Percentiles rank a stretch among this genome's conserved stretches.
Conservation (phyloP, 2,113 vertebrate species). For the Morone chrysops region DNA sequence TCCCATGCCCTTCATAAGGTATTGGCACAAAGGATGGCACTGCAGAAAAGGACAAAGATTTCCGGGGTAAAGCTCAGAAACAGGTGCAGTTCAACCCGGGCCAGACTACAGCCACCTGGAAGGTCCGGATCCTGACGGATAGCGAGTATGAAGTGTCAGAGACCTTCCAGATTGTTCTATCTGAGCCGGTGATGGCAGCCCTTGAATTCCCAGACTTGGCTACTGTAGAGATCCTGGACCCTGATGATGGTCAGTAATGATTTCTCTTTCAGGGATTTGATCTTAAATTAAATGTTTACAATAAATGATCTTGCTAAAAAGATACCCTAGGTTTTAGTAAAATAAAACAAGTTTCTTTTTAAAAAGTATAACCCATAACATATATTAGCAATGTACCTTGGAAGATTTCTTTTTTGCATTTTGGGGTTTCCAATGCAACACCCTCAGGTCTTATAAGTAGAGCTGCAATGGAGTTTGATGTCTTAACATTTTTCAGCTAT, state of each 20-base stretch:
- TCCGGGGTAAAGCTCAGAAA: slow-evolving; percentile 93
- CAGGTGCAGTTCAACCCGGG: slow-evolving; percentile 98
- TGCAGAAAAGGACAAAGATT: slow-evolving; percentile 92
- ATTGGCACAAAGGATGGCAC: slow-evolving; percentile 92
- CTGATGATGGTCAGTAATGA: slow-evolving; percentile 89
- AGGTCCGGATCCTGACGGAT: slow-evolving; percentile 90
- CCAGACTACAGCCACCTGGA: slow-evolving; percentile 91
- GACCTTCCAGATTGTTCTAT: slow-evolving; percentile 91
- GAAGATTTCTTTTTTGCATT: neutral
- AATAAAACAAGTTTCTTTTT: neutral
- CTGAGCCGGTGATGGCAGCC: slow-evolving; percentile 93
- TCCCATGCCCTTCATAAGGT: slow-evolving; percentile 77
- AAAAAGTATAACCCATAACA: neutral
- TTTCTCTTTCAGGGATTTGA: neutral
- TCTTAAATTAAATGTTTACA: neutral
- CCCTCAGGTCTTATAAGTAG: neutral
- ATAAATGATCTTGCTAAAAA: neutral
- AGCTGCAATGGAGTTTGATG: slow-evolving; percentile 4
- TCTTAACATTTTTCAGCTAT: slow-evolving; percentile 6
- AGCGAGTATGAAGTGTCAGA: slow-evolving; percentile 89
- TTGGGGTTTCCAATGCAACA: neutral
- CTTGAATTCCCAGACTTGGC: slow-evolving; percentile 89
- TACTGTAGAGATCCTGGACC: slow-evolving; percentile 92
- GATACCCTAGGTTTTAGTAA: neutral
- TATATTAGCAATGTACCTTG: neutral